Evolutionary conservation across 1,140 invertebrate species (phyloP).

Genomic region (Planococcus citri): DNA sequence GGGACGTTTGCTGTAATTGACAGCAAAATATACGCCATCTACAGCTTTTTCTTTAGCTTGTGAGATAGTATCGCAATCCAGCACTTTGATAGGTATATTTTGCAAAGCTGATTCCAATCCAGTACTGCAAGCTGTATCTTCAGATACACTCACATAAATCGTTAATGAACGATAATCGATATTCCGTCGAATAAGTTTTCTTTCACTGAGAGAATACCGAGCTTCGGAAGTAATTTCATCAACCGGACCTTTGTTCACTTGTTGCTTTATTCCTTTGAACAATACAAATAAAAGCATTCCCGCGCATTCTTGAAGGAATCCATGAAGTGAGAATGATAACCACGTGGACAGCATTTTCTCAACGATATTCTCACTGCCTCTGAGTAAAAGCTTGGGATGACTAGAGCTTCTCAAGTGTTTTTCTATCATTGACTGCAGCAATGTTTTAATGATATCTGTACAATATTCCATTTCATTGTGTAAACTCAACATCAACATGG

Average conservation of each 20-base stretch:
- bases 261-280: constrained; percentile 97
- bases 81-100: constrained; percentile 86
- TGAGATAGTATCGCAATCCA: constrained; percentile 98
- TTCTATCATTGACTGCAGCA: constrained; percentile 92
- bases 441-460: constrained; percentile 96
- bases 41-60: constrained; percentile 98
- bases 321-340: constrained; percentile 97
- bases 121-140: constrained; percentile 78
- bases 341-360: constrained; percentile 98
- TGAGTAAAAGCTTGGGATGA: constrained; percentile 89
- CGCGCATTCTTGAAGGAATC: constrained; percentile 90
- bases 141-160: constrained; percentile 84
- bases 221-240: constrained; percentile 97
- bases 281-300: constrained; percentile 94
- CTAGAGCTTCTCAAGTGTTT: constrained; percentile 97
- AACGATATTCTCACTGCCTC: constrained; percentile 92
- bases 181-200: constrained; percentile 95
- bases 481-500: constrained; percentile 94
- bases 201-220: constrained; percentile 93
- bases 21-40: constrained; percentile 72
- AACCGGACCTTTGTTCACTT: constrained; percentile 98
- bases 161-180: constrained; percentile 88
- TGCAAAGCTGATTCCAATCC: constrained; percentile 77
- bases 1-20: constrained; percentile 88
- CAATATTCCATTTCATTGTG: constrained; percentile 99